phyloP scores from a whole-genome alignment of 1,140 invertebrate species.

The Drosophila cardini region DNA sequence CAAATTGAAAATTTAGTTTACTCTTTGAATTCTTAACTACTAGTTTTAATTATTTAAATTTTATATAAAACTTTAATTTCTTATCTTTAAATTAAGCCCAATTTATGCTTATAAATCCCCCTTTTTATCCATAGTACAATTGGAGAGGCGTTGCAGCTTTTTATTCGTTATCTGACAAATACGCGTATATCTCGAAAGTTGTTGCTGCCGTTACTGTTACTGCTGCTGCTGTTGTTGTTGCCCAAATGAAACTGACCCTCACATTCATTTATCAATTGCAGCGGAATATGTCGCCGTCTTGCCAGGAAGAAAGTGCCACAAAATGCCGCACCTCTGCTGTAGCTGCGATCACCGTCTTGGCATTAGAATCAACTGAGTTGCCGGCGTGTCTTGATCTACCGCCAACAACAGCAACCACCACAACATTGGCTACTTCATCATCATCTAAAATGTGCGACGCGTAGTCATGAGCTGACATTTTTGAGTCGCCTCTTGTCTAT shows the following conservation, averaged over 20 bases:
- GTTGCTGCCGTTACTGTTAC: constrained; percentile 47
- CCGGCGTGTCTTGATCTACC: constrained; percentile 64
- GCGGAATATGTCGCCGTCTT: constrained; percentile 51
- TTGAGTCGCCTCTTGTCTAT: constrained; percentile 63
- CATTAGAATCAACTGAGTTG: constrained; percentile 31
- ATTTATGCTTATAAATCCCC: no score
- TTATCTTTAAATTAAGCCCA: no score
- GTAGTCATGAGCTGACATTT: constrained; percentile 79
- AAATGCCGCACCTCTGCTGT: constrained; percentile 58
- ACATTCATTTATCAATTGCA: constrained; percentile 77
- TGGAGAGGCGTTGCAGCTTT: constrained; percentile 75
- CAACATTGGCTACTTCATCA: constrained; percentile 69
- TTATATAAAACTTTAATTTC: no score
- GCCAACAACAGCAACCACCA: constrained; percentile 25
- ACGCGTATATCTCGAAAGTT: constrained; percentile 81
- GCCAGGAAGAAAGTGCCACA: constrained; percentile 53
- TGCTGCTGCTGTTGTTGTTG: constrained; percentile 2
- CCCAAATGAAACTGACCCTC: constrained; percentile 69
- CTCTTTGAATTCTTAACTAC: no score
- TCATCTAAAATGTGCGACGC: constrained; percentile 73
- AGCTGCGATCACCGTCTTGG: constrained; percentile 31
- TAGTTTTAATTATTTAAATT: no score
- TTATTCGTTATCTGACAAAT: constrained; percentile 75
- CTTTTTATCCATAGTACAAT: constrained; percentile 14
- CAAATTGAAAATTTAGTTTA: no score